Conservation (phyloP, 2,797 vertebrate genomes). For the Lagorchestes hirsutus region DNA sequence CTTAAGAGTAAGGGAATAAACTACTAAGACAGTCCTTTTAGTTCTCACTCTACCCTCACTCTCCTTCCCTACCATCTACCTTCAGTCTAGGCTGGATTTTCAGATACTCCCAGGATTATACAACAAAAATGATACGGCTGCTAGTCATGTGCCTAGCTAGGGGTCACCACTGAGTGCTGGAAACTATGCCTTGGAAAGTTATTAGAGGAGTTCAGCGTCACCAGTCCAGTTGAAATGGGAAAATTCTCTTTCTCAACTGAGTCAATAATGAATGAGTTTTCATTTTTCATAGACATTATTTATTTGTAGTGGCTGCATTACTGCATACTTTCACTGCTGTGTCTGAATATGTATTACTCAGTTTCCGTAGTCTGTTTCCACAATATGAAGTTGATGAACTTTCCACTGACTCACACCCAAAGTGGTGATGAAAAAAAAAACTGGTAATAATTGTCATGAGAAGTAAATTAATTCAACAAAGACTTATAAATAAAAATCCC, state of each 20-base stretch:
- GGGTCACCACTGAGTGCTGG: background rate
- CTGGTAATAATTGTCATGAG: background rate
- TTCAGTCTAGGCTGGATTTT: background rate
- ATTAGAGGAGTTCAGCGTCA: background rate
- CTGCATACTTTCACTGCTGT: background rate
- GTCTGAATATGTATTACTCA: background rate
- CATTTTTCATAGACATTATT: background rate
- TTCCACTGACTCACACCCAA: background rate
- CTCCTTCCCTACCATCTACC: background rate
- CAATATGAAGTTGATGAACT: background rate
- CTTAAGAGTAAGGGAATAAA: background rate
- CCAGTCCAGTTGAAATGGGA: background rate
- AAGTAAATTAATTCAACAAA: background rate
- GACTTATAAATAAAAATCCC: background rate
- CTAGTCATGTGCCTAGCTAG: background rate
- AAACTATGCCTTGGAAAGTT: background rate
- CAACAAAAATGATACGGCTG: background rate
- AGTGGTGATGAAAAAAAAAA: background rate
- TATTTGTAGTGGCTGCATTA: background rate
- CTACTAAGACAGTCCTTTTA: background rate
- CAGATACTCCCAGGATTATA: background rate
- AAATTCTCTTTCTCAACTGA: background rate
- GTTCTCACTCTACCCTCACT: background rate
- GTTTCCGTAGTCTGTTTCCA: background rate
- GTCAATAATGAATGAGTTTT: background rate